phyloP scores from a whole-genome alignment of 2,888 invertebrate genomes.

The Caradrina clavipalpis region DNA sequence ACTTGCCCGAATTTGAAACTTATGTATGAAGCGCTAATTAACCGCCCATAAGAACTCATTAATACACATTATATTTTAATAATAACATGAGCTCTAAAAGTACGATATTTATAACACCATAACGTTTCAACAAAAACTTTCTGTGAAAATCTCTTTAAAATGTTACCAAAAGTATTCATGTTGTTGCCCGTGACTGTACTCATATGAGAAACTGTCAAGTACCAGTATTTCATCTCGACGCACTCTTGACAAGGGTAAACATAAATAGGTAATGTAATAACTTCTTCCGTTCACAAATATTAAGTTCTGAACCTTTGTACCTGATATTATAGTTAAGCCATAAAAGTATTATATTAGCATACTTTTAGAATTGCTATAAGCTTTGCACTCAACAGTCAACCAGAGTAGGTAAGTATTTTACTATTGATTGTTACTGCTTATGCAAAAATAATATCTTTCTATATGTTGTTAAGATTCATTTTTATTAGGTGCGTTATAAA shows the following conservation, averaged over 20 bases:
- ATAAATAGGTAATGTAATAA: slow-evolving; percentile 20
- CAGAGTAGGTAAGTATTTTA: neutral
- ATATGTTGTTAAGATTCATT: no score
- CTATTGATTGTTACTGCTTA: no score
- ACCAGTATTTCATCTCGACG: slow-evolving; percentile 24
- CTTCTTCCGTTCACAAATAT: slow-evolving; percentile 28
- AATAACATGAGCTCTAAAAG: no score
- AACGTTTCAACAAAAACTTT: no score
- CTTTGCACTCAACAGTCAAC: neutral
- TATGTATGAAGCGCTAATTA: no score
- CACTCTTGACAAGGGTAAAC: slow-evolving; percentile 38
- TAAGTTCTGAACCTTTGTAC: neutral
- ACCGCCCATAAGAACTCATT: no score
- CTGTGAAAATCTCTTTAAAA: no score
- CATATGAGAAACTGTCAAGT: neutral
- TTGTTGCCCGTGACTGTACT: neutral
- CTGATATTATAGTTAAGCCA: neutral
- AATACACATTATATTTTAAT: no score
- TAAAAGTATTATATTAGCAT: neutral
- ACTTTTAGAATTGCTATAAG: slow-evolving; percentile 18
- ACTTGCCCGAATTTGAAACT: no score
- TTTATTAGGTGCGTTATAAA: no score
- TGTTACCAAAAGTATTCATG: neutral
- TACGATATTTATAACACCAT: no score
- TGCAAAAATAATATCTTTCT: neutral